Evolutionary conservation across 2,888 invertebrate species (phyloP).

Genomic region (Synanthedon vespiformis): DNA sequence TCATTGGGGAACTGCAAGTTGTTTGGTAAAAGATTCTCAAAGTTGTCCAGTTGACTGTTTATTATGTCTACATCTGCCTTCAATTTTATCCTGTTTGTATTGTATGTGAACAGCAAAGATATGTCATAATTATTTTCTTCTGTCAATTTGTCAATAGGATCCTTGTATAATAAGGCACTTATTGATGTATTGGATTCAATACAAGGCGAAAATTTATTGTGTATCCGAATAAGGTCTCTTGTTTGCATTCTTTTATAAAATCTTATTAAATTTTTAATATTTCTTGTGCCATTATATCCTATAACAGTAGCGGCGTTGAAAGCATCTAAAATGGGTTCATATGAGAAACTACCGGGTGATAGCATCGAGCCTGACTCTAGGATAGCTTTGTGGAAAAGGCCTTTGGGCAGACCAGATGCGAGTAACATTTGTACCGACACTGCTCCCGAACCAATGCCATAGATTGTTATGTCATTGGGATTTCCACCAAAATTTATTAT

Average conservation of each 20-base stretch:
- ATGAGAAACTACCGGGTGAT: slow-evolving; percentile 34
- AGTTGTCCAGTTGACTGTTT: slow-evolving; percentile 7
- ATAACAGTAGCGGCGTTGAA: slow-evolving; percentile 48
- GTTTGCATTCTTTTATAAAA: slow-evolving; percentile 26
- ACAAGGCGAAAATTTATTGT: slow-evolving; percentile 35
- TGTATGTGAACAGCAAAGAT: slow-evolving; percentile 36
- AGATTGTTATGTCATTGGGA: slow-evolving; percentile 40
- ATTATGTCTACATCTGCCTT: slow-evolving; percentile 16
- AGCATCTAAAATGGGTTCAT: slow-evolving; percentile 32
- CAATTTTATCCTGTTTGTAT: slow-evolving; percentile 19
- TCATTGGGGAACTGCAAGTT: slow-evolving; percentile 36
- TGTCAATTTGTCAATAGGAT: slow-evolving; percentile 31
- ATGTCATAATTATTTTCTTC: slow-evolving; percentile 29
- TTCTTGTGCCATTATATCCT: slow-evolving; percentile 34
- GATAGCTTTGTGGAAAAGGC: slow-evolving; percentile 42
- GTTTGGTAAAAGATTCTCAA: slow-evolving; percentile 38
- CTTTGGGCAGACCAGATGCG: slow-evolving; percentile 33
- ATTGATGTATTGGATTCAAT: slow-evolving; percentile 23
- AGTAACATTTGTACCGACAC: slow-evolving; percentile 40
- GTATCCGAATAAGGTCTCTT: slow-evolving; percentile 18
- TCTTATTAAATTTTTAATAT: slow-evolving; percentile 18
- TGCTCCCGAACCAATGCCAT: slow-evolving; percentile 50
- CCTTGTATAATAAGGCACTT: slow-evolving; percentile 24
- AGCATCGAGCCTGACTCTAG: slow-evolving; percentile 50
- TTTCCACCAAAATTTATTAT: slow-evolving; percentile 51